Percentiles rank a stretch among this genome's conserved stretches.
phyloP scores from a whole-genome alignment of 2,113 vertebrate species.

The Orcinus orca region DNA sequence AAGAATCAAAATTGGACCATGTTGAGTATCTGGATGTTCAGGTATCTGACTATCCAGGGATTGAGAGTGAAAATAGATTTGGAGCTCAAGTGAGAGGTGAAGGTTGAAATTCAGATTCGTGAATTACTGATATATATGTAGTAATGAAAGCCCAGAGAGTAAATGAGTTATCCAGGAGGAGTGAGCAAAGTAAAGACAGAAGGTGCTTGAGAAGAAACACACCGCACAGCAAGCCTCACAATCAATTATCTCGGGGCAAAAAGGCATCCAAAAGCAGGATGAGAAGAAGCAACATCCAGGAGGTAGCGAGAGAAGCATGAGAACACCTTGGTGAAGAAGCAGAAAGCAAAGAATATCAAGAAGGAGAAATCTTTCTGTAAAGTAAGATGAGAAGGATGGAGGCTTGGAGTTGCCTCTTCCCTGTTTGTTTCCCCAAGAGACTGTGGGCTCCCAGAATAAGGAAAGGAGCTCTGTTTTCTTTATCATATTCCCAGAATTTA shows the following conservation, averaged over 20 bases:
- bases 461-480: not conserved
- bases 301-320: accelerated
- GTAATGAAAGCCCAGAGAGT: not conserved
- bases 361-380: not conserved
- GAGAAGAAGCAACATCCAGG: not conserved
- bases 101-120: not conserved
- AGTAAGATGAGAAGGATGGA: not conserved
- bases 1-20: not conserved
- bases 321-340: not conserved
- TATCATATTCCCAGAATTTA: not conserved
- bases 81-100: not conserved
- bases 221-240: not conserved
- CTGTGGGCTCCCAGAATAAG: too few species aligned
- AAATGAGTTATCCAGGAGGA: not conserved
- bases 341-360: not conserved
- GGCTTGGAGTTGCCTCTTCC: not conserved
- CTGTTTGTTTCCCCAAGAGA: not conserved
- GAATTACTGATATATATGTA: not conserved
- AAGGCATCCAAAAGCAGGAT: accelerated
- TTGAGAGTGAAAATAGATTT: not conserved
- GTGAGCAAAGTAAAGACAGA: not conserved
- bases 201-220: not conserved
- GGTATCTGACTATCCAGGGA: not conserved
- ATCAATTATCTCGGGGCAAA: not conserved
- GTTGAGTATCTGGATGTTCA: not conserved